Percentiles rank a stretch among this genome's conserved stretches.
phyloP scores from a whole-genome alignment of 2,113 vertebrate genomes.

The Mormyrus iriodes region DNA sequence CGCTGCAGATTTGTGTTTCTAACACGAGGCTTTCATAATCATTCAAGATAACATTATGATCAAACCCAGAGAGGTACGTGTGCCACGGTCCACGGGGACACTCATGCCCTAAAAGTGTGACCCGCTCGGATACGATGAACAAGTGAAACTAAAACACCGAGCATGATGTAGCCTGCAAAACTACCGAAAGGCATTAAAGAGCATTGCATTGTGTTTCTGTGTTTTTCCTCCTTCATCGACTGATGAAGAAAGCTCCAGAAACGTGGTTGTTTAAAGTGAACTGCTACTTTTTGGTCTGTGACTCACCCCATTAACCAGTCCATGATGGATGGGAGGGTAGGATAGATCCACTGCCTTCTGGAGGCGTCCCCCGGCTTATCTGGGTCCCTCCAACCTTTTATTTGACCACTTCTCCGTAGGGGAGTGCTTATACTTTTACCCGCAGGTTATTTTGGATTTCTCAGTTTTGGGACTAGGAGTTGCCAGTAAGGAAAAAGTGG shows the following conservation, averaged over 20 bases:
- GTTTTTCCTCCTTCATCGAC: not conserved
- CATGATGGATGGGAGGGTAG: conserved; percentile 58
- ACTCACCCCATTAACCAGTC: conserved; percentile 88
- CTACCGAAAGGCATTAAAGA: not conserved
- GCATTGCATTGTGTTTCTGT: not conserved
- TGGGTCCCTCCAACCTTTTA: conserved; percentile 35
- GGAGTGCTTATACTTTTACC: not conserved
- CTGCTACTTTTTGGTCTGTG: conserved; percentile 3
- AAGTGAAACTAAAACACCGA: not conserved
- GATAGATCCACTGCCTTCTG: conserved; percentile 58
- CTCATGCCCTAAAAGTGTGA: not conserved
- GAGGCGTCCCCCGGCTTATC: conserved; percentile 53
- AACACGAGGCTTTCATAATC: not conserved
- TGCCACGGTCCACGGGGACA: not conserved
- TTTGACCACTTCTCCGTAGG: not conserved
- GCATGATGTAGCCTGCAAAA: not conserved
- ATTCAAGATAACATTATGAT: not conserved
- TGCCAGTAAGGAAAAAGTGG: conserved; percentile 22
- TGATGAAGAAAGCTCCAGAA: not conserved
- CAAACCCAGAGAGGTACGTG: not conserved
- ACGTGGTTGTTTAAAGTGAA: not conserved
- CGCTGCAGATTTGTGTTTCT: not conserved
- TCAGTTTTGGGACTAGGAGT: not conserved
- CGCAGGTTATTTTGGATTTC: not conserved
- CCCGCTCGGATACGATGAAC: not conserved